Evolutionary conservation across 2,797 vertebrate genomes (phyloP).

Genomic region (Gymnocypris eckloni): DNA sequence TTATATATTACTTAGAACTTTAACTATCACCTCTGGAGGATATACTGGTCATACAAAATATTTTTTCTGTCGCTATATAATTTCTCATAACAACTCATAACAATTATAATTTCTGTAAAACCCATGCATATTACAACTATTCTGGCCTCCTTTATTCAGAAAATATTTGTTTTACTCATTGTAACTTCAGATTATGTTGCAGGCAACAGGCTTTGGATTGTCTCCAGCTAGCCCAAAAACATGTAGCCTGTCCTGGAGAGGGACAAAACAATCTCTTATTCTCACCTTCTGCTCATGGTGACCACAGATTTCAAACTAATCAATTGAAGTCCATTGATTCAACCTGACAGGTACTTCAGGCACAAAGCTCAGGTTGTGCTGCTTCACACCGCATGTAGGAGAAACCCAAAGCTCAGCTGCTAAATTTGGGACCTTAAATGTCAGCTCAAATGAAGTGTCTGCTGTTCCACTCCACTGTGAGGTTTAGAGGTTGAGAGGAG

Average conservation of each 20-base stretch:
- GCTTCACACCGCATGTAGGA: slow-evolving; percentile 58
- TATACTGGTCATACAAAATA: neutral
- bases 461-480: slow-evolving; percentile 60
- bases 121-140: neutral
- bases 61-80: neutral
- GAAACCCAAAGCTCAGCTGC: slow-evolving; percentile 58
- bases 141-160: neutral
- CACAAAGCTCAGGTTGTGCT: slow-evolving; percentile 60
- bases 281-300: slow-evolving; percentile 18
- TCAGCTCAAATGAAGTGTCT: slow-evolving; percentile 66
- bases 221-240: neutral
- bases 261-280: neutral
- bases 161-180: slow-evolving; percentile 1
- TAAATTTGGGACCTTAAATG: slow-evolving; percentile 75
- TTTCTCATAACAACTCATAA: neutral
- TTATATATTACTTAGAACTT: neutral
- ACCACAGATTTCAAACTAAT: slow-evolving; percentile 28
- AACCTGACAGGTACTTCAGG: slow-evolving; percentile 66
- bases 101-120: neutral
- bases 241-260: neutral
- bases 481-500: slow-evolving; percentile 63
- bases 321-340: slow-evolving; percentile 53
- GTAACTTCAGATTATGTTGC: slow-evolving; percentile 1
- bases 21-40: neutral
- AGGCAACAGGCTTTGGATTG: neutral